Percentiles rank a stretch among this genome's conserved stretches.
phyloP scores from a whole-genome alignment of 2,888 invertebrate genomes.

The Eurytoma adleriae region DNA sequence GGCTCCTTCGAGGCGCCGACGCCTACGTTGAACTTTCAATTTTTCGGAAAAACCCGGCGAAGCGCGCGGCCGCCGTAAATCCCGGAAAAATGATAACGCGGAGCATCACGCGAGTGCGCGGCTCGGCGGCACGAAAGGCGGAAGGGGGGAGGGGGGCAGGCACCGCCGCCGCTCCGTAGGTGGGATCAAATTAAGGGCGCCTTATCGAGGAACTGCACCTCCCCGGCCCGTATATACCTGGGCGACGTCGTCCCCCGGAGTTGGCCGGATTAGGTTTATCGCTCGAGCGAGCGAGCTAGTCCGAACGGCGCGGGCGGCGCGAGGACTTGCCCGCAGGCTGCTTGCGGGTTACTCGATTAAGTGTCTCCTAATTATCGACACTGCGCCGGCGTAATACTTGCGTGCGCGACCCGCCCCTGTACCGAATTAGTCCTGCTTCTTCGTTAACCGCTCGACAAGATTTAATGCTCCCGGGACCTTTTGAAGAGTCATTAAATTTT shows the following conservation, averaged over 20 bases:
- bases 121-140: neutral
- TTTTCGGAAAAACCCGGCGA: no score
- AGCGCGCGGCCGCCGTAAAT: constrained; percentile 1
- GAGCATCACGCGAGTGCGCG: neutral
- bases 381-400: neutral
- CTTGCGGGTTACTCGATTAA: constrained; percentile 15
- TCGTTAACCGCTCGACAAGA: no score
- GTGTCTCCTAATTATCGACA: constrained; percentile 43
- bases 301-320: neutral
- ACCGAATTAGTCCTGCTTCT: no score
- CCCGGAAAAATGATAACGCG: constrained; percentile 30
- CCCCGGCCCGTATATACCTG: constrained; percentile 3
- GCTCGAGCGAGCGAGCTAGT: neutral
- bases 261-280: constrained; percentile 55
- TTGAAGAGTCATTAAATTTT: no score
- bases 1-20: no score
- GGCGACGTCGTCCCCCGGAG: neutral
- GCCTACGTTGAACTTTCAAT: no score
- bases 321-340: neutral
- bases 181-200: constrained; percentile 53
- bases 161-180: constrained; percentile 4
- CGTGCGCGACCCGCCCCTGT: neutral
- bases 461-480: no score
- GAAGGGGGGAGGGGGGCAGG: neutral
- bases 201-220: constrained; percentile 53